These are phyloP conservation scores for Acanthurus tractus DNA, from an alignment of 2,797 vertebrate genomes.

Conservation along the genomic window DNA sequence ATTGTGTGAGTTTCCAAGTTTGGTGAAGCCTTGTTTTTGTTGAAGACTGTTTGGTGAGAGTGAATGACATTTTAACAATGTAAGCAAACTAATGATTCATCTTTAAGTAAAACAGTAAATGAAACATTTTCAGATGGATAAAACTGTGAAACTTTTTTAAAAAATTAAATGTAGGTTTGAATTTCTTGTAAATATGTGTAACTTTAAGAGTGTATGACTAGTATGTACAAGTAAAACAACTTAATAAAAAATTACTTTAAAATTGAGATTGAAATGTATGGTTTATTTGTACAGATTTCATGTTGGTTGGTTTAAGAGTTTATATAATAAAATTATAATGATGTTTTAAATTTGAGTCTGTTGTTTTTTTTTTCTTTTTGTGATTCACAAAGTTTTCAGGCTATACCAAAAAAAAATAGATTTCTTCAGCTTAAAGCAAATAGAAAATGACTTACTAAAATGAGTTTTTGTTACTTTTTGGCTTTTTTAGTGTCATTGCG, in stretches of 20 bases:
- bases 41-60: constrained; percentile 16
- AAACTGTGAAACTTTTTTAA: constrained; percentile 71
- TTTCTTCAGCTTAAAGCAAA: neutral
- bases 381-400: neutral
- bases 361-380: neutral
- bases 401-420: neutral
- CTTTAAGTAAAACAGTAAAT: constrained; percentile 14
- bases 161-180: constrained; percentile 21
- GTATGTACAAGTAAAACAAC: constrained; percentile 16
- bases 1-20: constrained; percentile 13
- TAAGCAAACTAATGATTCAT: constrained; percentile 22
- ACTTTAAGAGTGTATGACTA: constrained; percentile 49
- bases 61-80: constrained; percentile 32
- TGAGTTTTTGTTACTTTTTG: neutral
- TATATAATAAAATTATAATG: constrained; percentile 77
- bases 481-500: neutral
- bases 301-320: constrained; percentile 69
- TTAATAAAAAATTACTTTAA: constrained; percentile 18
- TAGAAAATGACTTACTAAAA: no score
- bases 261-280: constrained; percentile 32
- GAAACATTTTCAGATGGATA: constrained; percentile 29
- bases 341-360: constrained; percentile 10
- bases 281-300: constrained; percentile 76
- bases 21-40: neutral
- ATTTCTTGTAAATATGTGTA: constrained; percentile 80